Evolutionary conservation across 2,888 invertebrate genomes (phyloP).

Genomic region (Oligia latruncula): DNA sequence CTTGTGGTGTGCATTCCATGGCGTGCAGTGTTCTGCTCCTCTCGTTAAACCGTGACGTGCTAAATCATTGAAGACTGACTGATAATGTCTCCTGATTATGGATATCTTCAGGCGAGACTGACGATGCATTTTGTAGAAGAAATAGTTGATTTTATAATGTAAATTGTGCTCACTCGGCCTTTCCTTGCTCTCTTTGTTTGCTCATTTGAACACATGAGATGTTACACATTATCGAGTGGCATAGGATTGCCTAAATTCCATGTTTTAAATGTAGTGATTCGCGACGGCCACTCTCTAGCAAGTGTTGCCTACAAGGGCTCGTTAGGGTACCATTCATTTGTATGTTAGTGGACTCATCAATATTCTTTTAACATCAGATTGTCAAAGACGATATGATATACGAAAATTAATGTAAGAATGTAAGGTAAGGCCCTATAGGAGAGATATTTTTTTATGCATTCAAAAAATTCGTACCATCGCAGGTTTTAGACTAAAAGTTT

Average conservation of each 20-base stretch:
- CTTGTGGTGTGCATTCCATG: slow-evolving; percentile 64
- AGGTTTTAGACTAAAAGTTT: slow-evolving; percentile 77
- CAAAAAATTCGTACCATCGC: slow-evolving; percentile 86
- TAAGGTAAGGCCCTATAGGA: slow-evolving; percentile 89
- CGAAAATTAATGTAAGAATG: slow-evolving; percentile 88
- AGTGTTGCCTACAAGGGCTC: slow-evolving; percentile 80
- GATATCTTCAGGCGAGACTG: slow-evolving; percentile 80
- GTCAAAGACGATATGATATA: slow-evolving; percentile 89
- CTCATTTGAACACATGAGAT: slow-evolving; percentile 83
- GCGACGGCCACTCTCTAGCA: slow-evolving; percentile 73
- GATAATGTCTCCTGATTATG: slow-evolving; percentile 75
- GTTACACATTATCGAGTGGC: slow-evolving; percentile 81
- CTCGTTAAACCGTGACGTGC: slow-evolving; percentile 70
- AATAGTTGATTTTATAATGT: slow-evolving; percentile 78
- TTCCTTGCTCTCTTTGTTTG: slow-evolving; percentile 84
- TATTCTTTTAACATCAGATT: slow-evolving; percentile 84
- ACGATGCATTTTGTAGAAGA: slow-evolving; percentile 85
- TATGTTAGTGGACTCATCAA: slow-evolving; percentile 80
- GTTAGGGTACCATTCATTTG: slow-evolving; percentile 77
- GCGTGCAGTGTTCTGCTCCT: slow-evolving; percentile 65
- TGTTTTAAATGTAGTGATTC: slow-evolving; percentile 69
- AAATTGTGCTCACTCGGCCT: slow-evolving; percentile 77
- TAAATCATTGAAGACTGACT: slow-evolving; percentile 82
- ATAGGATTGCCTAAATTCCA: slow-evolving; percentile 73
- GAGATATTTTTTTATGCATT: slow-evolving; percentile 90